These are phyloP conservation scores for Volucella inanis DNA, from an alignment of 2,888 invertebrate genomes.

Conservation along the genomic window DNA sequence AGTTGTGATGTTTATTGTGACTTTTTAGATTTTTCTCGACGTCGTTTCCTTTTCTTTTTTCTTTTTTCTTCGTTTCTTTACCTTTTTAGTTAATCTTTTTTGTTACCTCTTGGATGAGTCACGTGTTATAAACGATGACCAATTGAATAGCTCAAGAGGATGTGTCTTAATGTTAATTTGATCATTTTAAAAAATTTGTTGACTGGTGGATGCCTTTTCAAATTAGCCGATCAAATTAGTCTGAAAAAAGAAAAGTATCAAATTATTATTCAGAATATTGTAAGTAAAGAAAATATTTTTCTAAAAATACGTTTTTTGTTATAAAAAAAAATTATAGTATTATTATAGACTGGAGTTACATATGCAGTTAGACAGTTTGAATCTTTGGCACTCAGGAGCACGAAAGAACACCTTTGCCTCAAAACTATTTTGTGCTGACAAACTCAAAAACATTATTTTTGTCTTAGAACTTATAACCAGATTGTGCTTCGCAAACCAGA, in stretches of 20 bases:
- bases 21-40: background rate
- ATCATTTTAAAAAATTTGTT: conserved; percentile 58
- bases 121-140: conserved; percentile 63
- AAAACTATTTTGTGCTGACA: too few relatives aligned
- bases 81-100: conserved; percentile 20
- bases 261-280: background rate
- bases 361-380: too few relatives aligned
- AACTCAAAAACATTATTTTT: too few relatives aligned
- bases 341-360: too few relatives aligned
- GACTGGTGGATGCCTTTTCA: conserved; percentile 18
- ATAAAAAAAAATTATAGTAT: too few relatives aligned
- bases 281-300: too few relatives aligned
- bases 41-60: conserved; percentile 11
- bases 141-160: conserved; percentile 49
- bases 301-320: too few relatives aligned
- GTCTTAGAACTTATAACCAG: too few relatives aligned
- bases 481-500: too few relatives aligned
- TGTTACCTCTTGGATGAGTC: conserved; percentile 21
- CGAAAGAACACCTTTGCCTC: too few relatives aligned
- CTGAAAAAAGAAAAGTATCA: conserved; percentile 39
- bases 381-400: too few relatives aligned
- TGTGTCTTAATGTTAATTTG: conserved; percentile 45
- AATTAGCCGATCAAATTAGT: background rate
- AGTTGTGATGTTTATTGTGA: too few relatives aligned
- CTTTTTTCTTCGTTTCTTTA: conserved; percentile 13